phyloP scores from a whole-genome alignment of 2,113 vertebrate genomes.

The Xenopus borealis region DNA sequence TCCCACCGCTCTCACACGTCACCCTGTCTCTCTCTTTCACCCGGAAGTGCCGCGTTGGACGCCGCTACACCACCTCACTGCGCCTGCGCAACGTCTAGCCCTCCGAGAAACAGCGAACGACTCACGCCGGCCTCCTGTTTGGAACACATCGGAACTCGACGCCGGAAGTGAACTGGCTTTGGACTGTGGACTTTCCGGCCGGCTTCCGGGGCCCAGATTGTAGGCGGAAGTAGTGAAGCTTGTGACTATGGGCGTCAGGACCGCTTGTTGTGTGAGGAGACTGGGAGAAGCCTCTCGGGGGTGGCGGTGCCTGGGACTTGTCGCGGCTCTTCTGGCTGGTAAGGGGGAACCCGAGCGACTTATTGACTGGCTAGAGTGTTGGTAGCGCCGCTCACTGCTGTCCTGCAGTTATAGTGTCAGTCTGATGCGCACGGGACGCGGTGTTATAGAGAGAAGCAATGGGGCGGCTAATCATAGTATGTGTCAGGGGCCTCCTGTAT shows the following conservation, averaged over 20 bases:
- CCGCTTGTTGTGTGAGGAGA: not conserved
- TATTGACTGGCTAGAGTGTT: not conserved
- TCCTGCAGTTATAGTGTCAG: not conserved
- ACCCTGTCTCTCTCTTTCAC: not conserved
- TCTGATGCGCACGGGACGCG: no score
- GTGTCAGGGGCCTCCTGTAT: no score
- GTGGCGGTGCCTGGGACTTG: constrained; percentile 34
- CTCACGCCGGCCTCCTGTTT: constrained; percentile 2
- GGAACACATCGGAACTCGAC: constrained; percentile 16
- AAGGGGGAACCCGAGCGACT: constrained; percentile 39
- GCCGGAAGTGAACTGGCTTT: not conserved
- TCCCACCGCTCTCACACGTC: constrained; percentile 14
- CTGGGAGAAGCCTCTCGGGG: not conserved
- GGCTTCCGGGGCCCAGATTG: not conserved
- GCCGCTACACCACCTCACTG: not conserved
- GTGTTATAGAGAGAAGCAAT: no score
- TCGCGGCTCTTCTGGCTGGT: constrained; percentile 54
- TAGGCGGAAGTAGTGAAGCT: constrained; percentile 26
- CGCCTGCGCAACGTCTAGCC: no score
- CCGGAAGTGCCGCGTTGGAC: constrained; percentile 41
- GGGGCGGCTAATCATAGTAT: no score
- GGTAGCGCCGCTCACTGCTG: not conserved
- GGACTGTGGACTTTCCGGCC: constrained; percentile 19
- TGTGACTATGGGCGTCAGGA: constrained; percentile 24
- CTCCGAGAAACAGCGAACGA: constrained; percentile 44